Conservation (phyloP, 2,113 vertebrate species). For the Diglossa brunneiventris region DNA sequence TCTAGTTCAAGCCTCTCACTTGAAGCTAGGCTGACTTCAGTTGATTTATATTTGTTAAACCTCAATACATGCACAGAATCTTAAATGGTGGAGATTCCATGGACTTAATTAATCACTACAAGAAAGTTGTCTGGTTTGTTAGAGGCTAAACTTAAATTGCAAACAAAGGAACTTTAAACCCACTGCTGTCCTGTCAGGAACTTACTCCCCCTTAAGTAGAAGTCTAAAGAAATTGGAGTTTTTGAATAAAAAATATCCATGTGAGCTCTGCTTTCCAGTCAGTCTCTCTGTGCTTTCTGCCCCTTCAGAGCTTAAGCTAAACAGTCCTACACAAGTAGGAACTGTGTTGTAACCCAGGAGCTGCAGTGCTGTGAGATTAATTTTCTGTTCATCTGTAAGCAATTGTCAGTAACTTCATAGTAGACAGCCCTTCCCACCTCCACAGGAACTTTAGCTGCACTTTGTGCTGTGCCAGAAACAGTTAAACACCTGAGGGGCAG, state of each 20-base stretch:
- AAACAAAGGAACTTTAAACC: not conserved
- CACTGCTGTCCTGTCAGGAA: not conserved
- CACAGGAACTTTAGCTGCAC: not conserved
- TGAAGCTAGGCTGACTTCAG: not conserved
- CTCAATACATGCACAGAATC: not conserved
- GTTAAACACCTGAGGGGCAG: not conserved
- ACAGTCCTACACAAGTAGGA: fast-evolving
- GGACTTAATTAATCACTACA: not conserved
- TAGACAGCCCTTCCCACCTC: not conserved
- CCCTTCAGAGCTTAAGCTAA: not conserved
- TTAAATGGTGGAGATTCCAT: not conserved
- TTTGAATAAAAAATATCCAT: not conserved
- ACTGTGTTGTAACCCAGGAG: not conserved
- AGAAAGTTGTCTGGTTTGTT: not conserved
- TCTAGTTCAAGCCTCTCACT: not conserved
- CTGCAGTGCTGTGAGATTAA: not conserved
- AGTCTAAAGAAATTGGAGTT: not conserved
- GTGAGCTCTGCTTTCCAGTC: not conserved
- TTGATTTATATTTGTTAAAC: not conserved
- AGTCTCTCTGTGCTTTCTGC: not conserved
- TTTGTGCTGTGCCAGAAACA: not conserved
- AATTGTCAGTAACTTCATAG: not conserved
- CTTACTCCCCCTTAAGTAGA: not conserved
- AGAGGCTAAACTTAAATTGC: not conserved
- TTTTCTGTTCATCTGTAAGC: slow-evolving; percentile 31